These are phyloP conservation scores for Mastacembelus armatus DNA, from an alignment of 2,797 vertebrate genomes.

Conservation along the genomic window DNA sequence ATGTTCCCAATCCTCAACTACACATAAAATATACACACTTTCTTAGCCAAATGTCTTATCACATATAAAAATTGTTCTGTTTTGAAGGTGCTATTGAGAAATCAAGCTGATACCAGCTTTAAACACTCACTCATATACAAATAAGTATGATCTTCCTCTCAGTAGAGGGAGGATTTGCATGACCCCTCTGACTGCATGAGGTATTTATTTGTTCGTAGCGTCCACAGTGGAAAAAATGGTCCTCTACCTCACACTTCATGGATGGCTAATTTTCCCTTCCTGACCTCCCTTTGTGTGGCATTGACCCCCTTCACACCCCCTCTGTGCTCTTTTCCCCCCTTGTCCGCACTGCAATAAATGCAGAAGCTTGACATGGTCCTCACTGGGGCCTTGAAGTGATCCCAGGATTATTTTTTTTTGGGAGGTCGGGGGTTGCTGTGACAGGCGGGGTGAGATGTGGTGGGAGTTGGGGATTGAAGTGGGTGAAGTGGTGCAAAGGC, in stretches of 20 bases:
- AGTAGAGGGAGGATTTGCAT: conserved; percentile 42
- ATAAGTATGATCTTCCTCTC: conserved; percentile 13
- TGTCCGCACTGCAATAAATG: conserved; percentile 86
- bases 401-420: conserved; percentile 47
- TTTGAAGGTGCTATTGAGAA: too few species aligned
- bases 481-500: conserved; percentile 72
- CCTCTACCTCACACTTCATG: conserved; percentile 89
- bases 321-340: conserved; percentile 70
- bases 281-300: conserved; percentile 90
- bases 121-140: background rate
- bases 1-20: background rate
- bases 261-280: conserved; percentile 92
- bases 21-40: background rate
- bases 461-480: conserved; percentile 23
- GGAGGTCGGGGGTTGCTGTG: conserved; percentile 72
- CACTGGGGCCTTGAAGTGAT: conserved; percentile 72
- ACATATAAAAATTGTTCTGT: too few species aligned
- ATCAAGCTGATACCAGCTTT: too few species aligned
- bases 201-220: conserved; percentile 89
- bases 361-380: conserved; percentile 88
- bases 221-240: conserved; percentile 82
- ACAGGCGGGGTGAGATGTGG: conserved; percentile 80
- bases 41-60: too few species aligned
- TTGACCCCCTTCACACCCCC: conserved; percentile 86
- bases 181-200: conserved; percentile 71